phyloP scores from a whole-genome alignment of 2,797 vertebrate genomes.

The Limosa lapponica region DNA sequence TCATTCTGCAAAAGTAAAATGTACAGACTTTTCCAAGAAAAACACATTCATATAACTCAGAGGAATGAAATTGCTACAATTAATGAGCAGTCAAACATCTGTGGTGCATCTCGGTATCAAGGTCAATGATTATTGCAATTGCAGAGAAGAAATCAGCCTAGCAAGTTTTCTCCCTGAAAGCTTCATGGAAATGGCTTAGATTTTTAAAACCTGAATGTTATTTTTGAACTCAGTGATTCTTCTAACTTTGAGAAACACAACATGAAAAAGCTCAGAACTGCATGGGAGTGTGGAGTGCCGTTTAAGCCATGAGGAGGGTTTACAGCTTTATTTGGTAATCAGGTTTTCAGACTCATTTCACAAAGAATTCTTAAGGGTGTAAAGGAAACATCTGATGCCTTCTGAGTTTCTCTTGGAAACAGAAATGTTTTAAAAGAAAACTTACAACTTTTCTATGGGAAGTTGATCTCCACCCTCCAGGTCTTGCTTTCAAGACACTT shows the following conservation, averaged over 20 bases:
- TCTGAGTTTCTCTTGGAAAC: slow-evolving; percentile 14
- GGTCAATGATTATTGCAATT: slow-evolving; percentile 23
- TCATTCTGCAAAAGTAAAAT: not conserved
- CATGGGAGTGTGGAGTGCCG: not conserved
- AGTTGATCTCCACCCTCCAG: not conserved
- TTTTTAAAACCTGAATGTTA: not conserved
- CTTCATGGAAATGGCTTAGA: slow-evolving; percentile 3
- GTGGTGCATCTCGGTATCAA: not conserved
- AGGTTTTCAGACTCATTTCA: not conserved
- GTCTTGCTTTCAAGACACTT: not conserved
- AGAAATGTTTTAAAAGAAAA: not conserved
- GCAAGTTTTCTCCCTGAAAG: not conserved
- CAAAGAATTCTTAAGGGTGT: not conserved
- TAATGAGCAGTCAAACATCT: not conserved
- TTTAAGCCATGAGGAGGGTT: not conserved
- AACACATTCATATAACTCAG: slow-evolving; percentile 13
- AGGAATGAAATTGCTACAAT: slow-evolving; percentile 35
- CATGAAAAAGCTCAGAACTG: not conserved
- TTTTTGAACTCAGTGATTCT: not conserved
- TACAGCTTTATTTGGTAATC: not conserved
- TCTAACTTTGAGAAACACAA: slow-evolving; percentile 5
- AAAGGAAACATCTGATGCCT: not conserved
- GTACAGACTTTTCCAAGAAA: slow-evolving; percentile 3
- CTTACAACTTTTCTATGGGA: not conserved
- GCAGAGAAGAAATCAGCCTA: slow-evolving; percentile 1